These are phyloP conservation scores for Chelonoidis abingdonii DNA, from an alignment of 2,113 vertebrate species.

Conservation along the genomic window DNA sequence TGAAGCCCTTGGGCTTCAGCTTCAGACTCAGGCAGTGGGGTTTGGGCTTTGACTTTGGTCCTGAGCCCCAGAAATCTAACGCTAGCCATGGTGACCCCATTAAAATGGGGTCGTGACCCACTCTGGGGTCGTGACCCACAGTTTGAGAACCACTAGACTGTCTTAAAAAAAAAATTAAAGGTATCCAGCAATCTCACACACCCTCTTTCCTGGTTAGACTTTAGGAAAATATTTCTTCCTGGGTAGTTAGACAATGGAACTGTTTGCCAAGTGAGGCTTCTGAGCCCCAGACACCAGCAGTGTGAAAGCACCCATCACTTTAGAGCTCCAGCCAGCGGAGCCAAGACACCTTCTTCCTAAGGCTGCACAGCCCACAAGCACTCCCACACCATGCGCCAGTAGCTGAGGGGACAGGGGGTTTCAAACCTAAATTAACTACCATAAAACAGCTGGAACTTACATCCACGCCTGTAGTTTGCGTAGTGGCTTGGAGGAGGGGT, in stretches of 20 bases:
- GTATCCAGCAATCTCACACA: background rate
- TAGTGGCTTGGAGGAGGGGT: conserved; percentile 62
- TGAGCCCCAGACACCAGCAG: background rate
- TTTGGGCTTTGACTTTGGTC: too few species aligned
- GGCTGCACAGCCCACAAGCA: background rate
- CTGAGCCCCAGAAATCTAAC: too few species aligned
- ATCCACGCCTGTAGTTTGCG: conserved; percentile 63
- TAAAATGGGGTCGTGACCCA: too few species aligned
- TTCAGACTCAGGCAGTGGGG: too few species aligned
- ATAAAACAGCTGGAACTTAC: conserved; percentile 73
- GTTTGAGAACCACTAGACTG: background rate
- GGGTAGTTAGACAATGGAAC: background rate
- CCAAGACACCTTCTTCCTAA: background rate
- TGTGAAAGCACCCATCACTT: background rate
- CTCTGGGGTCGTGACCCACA: too few species aligned
- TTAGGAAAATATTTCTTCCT: background rate
- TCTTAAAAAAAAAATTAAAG: background rate
- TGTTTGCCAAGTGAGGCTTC: background rate
- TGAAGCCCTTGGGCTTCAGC: too few species aligned
- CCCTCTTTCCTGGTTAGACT: background rate
- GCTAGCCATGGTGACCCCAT: too few species aligned
- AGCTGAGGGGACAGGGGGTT: background rate
- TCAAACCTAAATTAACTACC: background rate
- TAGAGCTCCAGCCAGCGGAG: background rate
- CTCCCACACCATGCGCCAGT: background rate